Conservation (phyloP, 2,113 vertebrate genomes). For the Sciurus niger region DNA sequence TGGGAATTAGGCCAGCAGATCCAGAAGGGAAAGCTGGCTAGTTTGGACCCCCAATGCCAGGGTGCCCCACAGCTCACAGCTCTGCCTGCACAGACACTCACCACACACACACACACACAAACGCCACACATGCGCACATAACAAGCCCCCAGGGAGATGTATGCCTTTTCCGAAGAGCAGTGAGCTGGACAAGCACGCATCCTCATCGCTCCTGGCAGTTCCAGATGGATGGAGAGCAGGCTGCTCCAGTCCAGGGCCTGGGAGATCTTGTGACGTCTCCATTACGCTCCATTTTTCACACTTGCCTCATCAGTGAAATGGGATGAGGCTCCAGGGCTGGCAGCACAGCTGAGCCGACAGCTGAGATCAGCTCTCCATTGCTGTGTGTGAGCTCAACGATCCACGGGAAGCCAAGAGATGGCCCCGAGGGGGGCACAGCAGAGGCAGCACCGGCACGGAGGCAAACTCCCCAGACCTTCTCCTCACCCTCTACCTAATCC, state of each 20-base stretch:
- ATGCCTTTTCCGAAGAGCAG: not conserved
- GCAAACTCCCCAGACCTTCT: not conserved
- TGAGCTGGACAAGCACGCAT: not conserved
- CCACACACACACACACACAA: not conserved
- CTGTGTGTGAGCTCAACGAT: not conserved
- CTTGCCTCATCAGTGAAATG: conserved; percentile 56
- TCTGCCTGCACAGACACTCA: not conserved
- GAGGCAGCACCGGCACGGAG: not conserved
- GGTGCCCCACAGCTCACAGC: conserved; percentile 43
- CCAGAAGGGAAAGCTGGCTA: conserved; percentile 88
- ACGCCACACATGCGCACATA: not conserved
- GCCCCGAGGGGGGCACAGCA: not conserved
- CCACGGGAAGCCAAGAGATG: not conserved
- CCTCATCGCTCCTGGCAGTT: conserved; percentile 38
- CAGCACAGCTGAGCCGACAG: conserved; percentile 22
- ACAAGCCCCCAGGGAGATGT: not conserved
- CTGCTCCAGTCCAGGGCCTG: not conserved
- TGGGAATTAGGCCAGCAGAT: conserved; percentile 89
- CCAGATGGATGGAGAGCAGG: conserved; percentile 54
- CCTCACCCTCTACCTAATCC: not conserved
- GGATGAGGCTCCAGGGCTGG: conserved; percentile 36
- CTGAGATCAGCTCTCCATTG: not conserved
- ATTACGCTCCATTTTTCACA: conserved; percentile 76
- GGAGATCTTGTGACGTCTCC: conserved; percentile 66
- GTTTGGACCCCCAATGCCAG: conserved; percentile 85